Percentiles rank a stretch among this genome's conserved stretches.
Conservation (phyloP, 1,140 invertebrate genomes). For the Micrasema minimum region DNA sequence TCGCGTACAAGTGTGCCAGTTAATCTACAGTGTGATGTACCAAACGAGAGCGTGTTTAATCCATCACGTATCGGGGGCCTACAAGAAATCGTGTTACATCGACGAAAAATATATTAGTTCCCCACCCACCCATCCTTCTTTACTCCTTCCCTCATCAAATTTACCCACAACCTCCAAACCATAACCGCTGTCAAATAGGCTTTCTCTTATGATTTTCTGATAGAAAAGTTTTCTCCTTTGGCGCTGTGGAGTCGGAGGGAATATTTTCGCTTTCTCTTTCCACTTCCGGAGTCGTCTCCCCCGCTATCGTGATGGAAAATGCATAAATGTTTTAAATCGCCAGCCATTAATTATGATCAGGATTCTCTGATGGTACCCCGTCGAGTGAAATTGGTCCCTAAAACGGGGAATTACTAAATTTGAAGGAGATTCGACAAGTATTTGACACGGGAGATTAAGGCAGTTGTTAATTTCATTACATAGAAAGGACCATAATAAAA, state of each 20-base stretch:
- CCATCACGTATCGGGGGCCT: slow-evolving; percentile 68
- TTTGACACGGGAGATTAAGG: slow-evolving; percentile 14
- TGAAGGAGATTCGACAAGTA: slow-evolving; percentile 26
- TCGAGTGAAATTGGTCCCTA: slow-evolving; percentile 15
- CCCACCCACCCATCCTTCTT: slow-evolving; percentile 19
- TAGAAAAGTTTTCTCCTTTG: slow-evolving; percentile 53
- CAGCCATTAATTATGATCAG: slow-evolving; percentile 50
- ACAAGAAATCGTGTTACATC: slow-evolving; percentile 66
- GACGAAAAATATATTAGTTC: slow-evolving; percentile 68
- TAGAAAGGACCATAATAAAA: too few species aligned
- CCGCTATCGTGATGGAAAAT: slow-evolving; percentile 42
- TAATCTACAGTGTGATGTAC: slow-evolving; percentile 47
- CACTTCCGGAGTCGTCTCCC: slow-evolving; percentile 4
- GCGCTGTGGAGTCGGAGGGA: slow-evolving; percentile 43
- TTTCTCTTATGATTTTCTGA: slow-evolving; percentile 53
- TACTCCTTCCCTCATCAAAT: slow-evolving; percentile 8
- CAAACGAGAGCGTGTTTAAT: slow-evolving; percentile 58
- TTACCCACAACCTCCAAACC: slow-evolving; percentile 37
- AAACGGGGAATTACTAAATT: slow-evolving; percentile 4
- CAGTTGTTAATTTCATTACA: too few species aligned
- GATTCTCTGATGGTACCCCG: slow-evolving; percentile 11
- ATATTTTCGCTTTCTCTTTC: slow-evolving; percentile 45
- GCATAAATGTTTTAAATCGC: slow-evolving; percentile 54
- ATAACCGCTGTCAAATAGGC: slow-evolving; percentile 54
- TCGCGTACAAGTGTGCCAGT: background rate